These are phyloP conservation scores for Tribolium freemani DNA, from an alignment of 2,888 invertebrate genomes.

Conservation along the genomic window DNA sequence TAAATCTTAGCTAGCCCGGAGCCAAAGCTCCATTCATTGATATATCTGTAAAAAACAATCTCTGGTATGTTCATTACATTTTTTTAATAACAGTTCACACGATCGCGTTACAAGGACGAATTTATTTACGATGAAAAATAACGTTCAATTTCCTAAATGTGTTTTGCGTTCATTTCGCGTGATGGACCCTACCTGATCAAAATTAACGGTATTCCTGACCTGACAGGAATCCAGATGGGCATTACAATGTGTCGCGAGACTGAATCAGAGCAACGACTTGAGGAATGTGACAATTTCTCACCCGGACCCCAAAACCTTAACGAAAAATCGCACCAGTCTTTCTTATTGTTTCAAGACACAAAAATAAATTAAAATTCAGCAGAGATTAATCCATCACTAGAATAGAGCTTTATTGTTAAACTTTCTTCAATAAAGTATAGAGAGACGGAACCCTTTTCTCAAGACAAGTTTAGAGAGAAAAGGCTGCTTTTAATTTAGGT, in stretches of 20 bases:
- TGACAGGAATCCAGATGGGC: constrained; percentile 8
- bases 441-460: too few species aligned
- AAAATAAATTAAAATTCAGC: too few species aligned
- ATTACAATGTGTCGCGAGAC: constrained; percentile 18
- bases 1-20: constrained; percentile 5
- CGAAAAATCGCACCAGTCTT: too few species aligned
- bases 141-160: neutral
- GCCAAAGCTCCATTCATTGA: constrained; percentile 8
- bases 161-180: neutral
- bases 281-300: constrained; percentile 25
- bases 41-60: constrained; percentile 10
- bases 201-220: constrained; percentile 1
- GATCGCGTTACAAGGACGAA: constrained; percentile 9
- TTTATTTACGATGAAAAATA: constrained; percentile 2
- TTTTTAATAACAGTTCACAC: neutral
- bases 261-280: constrained; percentile 30
- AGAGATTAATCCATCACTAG: too few species aligned
- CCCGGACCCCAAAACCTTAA: too few species aligned
- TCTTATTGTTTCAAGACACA: too few species aligned
- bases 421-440: too few species aligned
- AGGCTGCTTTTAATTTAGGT: too few species aligned
- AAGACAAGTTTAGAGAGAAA: too few species aligned
- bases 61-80: constrained; percentile 10
- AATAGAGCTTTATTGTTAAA: too few species aligned
- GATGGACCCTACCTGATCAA: neutral